Conservation (phyloP, 2,888 invertebrate species). For the Penaeus monodon region DNA sequence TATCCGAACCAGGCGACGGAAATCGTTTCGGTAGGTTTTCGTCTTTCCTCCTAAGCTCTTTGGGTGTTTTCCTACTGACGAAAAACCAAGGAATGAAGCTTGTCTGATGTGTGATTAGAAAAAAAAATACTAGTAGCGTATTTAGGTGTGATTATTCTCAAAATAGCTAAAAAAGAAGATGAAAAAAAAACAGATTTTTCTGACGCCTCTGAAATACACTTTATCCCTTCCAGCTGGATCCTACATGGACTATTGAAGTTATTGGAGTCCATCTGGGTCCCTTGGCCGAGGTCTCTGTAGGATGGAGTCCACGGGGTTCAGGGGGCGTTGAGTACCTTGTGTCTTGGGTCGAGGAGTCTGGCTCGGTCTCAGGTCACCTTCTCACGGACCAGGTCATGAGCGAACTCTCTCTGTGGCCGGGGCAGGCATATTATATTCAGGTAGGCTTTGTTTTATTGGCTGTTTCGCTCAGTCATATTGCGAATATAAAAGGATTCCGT, state of each 20-base stretch:
- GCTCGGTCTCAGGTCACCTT: constrained; percentile 48
- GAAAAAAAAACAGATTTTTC: neutral
- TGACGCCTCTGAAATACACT: neutral
- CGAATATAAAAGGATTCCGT: too few species aligned
- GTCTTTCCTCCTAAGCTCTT: too few species aligned
- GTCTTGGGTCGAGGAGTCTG: constrained; percentile 49
- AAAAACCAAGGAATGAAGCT: too few species aligned
- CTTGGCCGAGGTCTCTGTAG: constrained; percentile 37
- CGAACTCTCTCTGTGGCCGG: constrained; percentile 48
- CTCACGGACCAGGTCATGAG: constrained; percentile 41
- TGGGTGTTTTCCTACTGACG: too few species aligned
- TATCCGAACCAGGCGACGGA: too few species aligned
- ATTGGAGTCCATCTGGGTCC: constrained; percentile 26
- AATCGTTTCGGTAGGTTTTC: too few species aligned
- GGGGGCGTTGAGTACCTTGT: constrained; percentile 42
- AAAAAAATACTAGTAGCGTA: too few species aligned
- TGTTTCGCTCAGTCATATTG: too few species aligned
- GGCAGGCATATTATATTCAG: constrained; percentile 44
- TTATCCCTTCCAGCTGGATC: constrained; percentile 40
- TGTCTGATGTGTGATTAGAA: too few species aligned
- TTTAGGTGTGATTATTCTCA: too few species aligned
- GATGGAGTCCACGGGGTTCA: constrained; percentile 39
- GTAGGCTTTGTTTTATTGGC: neutral
- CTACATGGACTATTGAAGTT: constrained; percentile 36
- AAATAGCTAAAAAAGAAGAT: too few species aligned